Evolutionary conservation across 2,888 invertebrate species (phyloP).

Genomic region (Nomada lathburiana): DNA sequence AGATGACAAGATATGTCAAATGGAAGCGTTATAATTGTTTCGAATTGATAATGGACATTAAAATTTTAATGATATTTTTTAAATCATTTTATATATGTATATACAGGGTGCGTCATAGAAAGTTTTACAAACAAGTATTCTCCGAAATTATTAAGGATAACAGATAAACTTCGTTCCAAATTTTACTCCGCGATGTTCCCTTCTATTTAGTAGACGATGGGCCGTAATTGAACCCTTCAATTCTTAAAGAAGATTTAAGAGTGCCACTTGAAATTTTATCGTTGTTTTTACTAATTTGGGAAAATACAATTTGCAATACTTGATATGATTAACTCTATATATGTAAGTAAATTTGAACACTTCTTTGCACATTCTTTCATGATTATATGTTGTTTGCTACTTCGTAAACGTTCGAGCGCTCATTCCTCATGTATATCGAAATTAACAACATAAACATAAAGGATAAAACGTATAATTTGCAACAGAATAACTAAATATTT

Average conservation of each 20-base stretch:
- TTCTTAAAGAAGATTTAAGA: too few species aligned
- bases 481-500: slow-evolving; percentile 38
- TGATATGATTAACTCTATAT: background rate
- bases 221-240: too few species aligned
- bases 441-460: slow-evolving; percentile 34
- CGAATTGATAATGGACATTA: slow-evolving; percentile 46
- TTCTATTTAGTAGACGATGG: too few species aligned
- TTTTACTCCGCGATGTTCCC: too few species aligned
- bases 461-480: slow-evolving; percentile 27
- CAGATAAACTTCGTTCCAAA: too few species aligned
- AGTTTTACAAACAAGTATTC: too few species aligned
- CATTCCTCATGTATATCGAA: slow-evolving; percentile 4
- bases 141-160: too few species aligned
- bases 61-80: slow-evolving; percentile 40
- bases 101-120: background rate
- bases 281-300: too few species aligned
- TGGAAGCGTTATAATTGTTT: slow-evolving; percentile 62
- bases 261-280: too few species aligned
- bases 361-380: slow-evolving; percentile 31
- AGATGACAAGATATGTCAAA: slow-evolving; percentile 70
- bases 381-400: slow-evolving; percentile 12
- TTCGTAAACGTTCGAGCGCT: slow-evolving; percentile 8
- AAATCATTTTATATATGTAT: slow-evolving; percentile 34
- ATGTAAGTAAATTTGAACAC: slow-evolving; percentile 43
- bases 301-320: too few species aligned